Evolutionary conservation across 1,140 invertebrate species (phyloP).

Genomic region (Aphaenogaster rudis): DNA sequence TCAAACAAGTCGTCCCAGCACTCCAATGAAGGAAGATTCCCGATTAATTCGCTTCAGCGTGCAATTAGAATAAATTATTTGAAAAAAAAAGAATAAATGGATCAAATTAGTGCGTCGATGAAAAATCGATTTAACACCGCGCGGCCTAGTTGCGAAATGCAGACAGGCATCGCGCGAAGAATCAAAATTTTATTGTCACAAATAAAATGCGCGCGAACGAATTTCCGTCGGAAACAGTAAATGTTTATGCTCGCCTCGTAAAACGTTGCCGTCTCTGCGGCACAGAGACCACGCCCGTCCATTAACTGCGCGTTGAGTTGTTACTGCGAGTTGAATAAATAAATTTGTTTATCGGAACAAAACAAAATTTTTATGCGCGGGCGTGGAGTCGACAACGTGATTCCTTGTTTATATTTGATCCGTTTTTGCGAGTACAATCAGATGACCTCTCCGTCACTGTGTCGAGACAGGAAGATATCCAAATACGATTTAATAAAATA

Average conservation of each 20-base stretch:
- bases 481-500: neutral
- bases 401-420: conserved; percentile 22
- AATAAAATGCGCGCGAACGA: conserved; percentile 41
- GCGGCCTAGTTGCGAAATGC: conserved; percentile 17
- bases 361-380: conserved; percentile 35
- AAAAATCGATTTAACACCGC: neutral
- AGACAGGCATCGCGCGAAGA: neutral
- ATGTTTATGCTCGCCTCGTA: conserved; percentile 49
- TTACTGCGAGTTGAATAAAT: conserved; percentile 41
- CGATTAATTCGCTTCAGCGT: neutral
- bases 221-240: conserved; percentile 28
- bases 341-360: conserved; percentile 45
- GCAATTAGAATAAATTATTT: conserved; percentile 9
- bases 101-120: conserved; percentile 2
- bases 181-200: conserved; percentile 41
- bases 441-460: neutral
- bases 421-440: neutral
- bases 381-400: neutral
- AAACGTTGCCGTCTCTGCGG: conserved; percentile 35
- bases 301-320: conserved; percentile 42
- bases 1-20: conserved; percentile 47
- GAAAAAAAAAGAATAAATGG: neutral
- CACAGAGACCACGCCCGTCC: conserved; percentile 11
- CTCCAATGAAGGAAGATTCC: conserved; percentile 14
- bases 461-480: neutral